Evolutionary conservation across 2,797 vertebrate genomes (phyloP), one percentile per base, ranked within the genome.

Genomic region (Phoxinus dragarum): DNA sequence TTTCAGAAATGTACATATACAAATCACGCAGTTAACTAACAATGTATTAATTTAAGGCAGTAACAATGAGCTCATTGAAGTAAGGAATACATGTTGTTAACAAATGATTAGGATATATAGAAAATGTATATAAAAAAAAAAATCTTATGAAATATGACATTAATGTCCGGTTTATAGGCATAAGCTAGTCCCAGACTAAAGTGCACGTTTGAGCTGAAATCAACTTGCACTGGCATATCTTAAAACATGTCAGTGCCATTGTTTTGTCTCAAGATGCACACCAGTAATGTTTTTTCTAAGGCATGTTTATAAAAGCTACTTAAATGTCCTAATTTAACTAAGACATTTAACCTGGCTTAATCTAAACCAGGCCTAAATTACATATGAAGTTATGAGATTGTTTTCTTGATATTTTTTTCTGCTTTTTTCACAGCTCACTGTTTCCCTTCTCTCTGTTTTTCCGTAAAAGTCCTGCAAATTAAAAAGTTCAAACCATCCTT

Each of bases 371-470:
- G n/a, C n/a, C n/a, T 27, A 31, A 64, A 31, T 27, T 6, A 27
- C n/a, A n/a, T 61, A 31, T 36, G 10, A 61, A 44, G 23, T 54
- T 75, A 56, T 75, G 12, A 64, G 5, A 42, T n/a, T 66, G 42
- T 42, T 76, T 17, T 77, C 10, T 54, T 77, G 6, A 27, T 56
- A 27, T 27, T 17, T 76, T 7, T 81, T 72, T 4, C 44, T 79
- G 11, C 38, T 71, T 3, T 89, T 83, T 54, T 75, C 59, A 86
- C 83, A 87, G 81, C 36, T 86, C 73, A 34, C 14, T 66, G 5
- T 88, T 88, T 78, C 86, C 87, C 36, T 59, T 90, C 47, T 84
- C 81, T 36, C 38, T 86, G 80, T 75, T 91, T 80, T 89, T 87
- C 72, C 78, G 6, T 42, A 86, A 73, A 56, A 87, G 4, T 56